A percentile compares a stretch with the other conserved stretches of the same genome.
These are phyloP conservation scores for Peromyscus melanophrys DNA, from an alignment of 2,797 vertebrate species.

Conservation along the genomic window DNA sequence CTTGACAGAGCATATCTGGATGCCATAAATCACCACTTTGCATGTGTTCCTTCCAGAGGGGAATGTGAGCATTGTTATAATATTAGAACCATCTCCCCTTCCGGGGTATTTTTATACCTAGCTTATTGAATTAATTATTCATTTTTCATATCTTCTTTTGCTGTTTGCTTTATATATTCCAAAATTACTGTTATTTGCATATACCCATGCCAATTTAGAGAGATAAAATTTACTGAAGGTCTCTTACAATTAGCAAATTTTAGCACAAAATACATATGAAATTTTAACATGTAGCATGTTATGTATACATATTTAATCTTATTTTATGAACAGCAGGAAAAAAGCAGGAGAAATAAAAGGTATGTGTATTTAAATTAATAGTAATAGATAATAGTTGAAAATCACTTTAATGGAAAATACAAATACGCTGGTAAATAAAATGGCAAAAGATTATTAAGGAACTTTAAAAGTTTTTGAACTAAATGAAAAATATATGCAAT, in stretches of 20 bases:
- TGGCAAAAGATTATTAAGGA: neutral
- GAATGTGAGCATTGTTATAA: conserved; percentile 42
- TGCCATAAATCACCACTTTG: conserved; percentile 73
- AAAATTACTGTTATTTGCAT: conserved; percentile 48
- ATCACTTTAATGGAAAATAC: conserved; percentile 39
- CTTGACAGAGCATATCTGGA: conserved; percentile 60
- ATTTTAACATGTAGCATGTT: neutral
- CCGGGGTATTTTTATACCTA: conserved; percentile 50
- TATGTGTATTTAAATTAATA: neutral
- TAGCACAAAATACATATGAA: conserved; percentile 56
- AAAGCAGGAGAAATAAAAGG: neutral
- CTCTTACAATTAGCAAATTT: conserved; percentile 34
- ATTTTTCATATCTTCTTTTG: conserved; percentile 48
- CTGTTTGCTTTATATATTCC: conserved; percentile 29
- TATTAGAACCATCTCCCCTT: conserved; percentile 68
- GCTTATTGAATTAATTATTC: conserved; percentile 73
- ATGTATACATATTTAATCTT: neutral
- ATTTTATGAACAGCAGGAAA: conserved; percentile 31
- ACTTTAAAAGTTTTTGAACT: conserved; percentile 10
- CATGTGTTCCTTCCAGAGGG: conserved; percentile 11
- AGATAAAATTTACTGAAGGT: conserved; percentile 37
- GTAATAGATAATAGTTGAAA: conserved; percentile 11
- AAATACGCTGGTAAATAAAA: conserved; percentile 43
- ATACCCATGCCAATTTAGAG: neutral
- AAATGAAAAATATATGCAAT: conserved; percentile 36